phyloP scores from a whole-genome alignment of 2,888 invertebrate genomes.

The Zaprionus bogoriensis region DNA sequence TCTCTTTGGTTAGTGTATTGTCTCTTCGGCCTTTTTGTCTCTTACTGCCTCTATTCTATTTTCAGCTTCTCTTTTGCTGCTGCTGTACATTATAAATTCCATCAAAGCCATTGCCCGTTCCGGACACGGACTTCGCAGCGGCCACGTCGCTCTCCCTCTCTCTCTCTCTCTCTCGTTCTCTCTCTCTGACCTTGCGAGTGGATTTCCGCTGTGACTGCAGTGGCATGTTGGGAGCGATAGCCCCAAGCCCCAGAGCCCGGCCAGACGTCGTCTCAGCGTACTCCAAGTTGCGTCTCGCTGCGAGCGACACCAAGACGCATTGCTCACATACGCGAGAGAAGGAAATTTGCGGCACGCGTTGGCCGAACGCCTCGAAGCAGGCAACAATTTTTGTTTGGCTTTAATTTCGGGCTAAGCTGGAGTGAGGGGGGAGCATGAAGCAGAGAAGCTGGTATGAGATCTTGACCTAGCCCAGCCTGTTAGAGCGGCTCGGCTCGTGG shows the following conservation, averaged over 20 bases:
- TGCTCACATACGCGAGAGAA: slow-evolving; percentile 33
- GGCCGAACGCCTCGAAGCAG: slow-evolving; percentile 5
- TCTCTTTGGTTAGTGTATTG: background rate
- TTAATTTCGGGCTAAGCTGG: slow-evolving; percentile 5
- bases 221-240: slow-evolving; percentile 17
- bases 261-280: no score
- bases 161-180: no score
- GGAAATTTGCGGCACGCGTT: slow-evolving; percentile 49
- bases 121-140: slow-evolving; percentile 13
- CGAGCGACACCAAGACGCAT: slow-evolving; percentile 48
- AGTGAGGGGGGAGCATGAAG: background rate
- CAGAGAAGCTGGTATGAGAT: slow-evolving; percentile 2
- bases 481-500: background rate
- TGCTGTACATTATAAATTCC: slow-evolving; percentile 53
- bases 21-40: background rate
- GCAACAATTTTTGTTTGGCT: slow-evolving; percentile 25
- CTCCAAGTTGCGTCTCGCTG: no score
- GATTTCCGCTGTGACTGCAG: slow-evolving; percentile 28
- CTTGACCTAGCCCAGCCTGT: slow-evolving; percentile 34
- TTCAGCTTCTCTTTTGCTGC: slow-evolving; percentile 5
- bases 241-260: background rate
- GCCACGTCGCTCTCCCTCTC: no score
- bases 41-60: background rate
- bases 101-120: slow-evolving; percentile 43
- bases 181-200: slow-evolving; percentile 31